Conservation (phyloP, 2,797 vertebrate genomes). For the Choloepus didactylus region DNA sequence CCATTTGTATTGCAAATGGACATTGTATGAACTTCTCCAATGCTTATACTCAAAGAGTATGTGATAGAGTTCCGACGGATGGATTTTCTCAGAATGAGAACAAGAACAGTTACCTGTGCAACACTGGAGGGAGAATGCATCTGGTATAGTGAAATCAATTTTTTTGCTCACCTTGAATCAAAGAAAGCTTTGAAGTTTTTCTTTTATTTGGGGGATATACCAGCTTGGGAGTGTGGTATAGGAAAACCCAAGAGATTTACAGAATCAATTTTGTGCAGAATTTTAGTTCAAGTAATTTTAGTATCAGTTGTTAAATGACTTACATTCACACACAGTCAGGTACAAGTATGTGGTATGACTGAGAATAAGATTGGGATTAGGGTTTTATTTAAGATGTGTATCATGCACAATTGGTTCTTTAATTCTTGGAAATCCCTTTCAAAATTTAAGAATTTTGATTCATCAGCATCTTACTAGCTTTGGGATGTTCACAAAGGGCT, state of each 20-base stretch:
- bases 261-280: background rate
- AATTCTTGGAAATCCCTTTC: conserved; percentile 63
- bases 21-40: conserved; percentile 88
- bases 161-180: conserved; percentile 68
- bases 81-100: conserved; percentile 87
- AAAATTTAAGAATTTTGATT: conserved; percentile 29
- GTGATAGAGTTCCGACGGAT: conserved; percentile 85
- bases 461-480: background rate
- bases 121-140: conserved; percentile 90
- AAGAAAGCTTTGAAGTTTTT: conserved; percentile 65
- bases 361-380: conserved; percentile 60
- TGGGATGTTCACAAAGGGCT: conserved; percentile 49
- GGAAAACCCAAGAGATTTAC: conserved; percentile 1
- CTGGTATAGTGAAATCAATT: conserved; percentile 91
- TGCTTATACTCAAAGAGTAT: conserved; percentile 87
- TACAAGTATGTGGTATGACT: conserved; percentile 38
- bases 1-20: conserved; percentile 87
- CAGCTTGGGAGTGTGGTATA: background rate
- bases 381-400: conserved; percentile 39
- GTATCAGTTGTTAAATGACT: background rate
- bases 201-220: conserved; percentile 1
- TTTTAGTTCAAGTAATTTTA: conserved; percentile 64
- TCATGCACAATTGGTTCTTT: conserved; percentile 43
- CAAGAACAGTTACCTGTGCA: conserved; percentile 86
- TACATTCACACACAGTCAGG: conserved; percentile 14